Evolutionary conservation across 2,888 invertebrate species (phyloP).

Genomic region (Marronus borbonicus): DNA sequence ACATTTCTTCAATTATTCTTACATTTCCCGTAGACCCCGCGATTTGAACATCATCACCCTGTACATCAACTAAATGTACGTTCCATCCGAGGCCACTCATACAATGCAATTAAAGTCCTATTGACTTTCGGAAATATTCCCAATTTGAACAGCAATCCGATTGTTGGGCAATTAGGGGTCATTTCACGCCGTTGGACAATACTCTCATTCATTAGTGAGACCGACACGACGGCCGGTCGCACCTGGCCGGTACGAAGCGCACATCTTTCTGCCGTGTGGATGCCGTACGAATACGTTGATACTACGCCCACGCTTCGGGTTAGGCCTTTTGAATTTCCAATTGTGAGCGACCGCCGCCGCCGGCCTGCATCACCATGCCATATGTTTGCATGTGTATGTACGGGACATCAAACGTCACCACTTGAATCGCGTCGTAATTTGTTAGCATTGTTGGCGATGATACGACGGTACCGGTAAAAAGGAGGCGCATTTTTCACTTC

Average conservation of each 20-base stretch:
- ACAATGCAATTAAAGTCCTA: constrained; percentile 66
- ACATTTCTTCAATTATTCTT: too few species aligned
- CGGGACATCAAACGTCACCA: constrained; percentile 27
- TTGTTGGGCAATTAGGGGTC: constrained; percentile 70
- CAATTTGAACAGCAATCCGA: constrained; percentile 66
- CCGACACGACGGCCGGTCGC: constrained; percentile 48
- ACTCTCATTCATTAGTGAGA: constrained; percentile 68
- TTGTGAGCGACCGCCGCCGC: constrained; percentile 6
- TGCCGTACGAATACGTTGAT: neutral
- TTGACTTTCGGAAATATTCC: constrained; percentile 66
- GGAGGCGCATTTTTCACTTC: constrained; percentile 11
- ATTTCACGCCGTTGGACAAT: constrained; percentile 69
- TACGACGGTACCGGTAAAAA: constrained; percentile 8
- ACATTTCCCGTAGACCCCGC: too few species aligned
- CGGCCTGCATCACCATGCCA: neutral
- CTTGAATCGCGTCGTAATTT: constrained; percentile 42
- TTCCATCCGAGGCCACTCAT: constrained; percentile 27
- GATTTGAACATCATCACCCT: constrained; percentile 2
- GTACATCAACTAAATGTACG: constrained; percentile 1
- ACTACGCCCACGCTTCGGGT: constrained; percentile 29
- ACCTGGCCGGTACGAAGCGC: constrained; percentile 17
- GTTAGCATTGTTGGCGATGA: constrained; percentile 34
- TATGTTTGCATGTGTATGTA: neutral
- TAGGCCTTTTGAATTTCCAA: constrained; percentile 30
- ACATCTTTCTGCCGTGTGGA: constrained; percentile 29